These are phyloP conservation scores for Leptinotarsa haldemani DNA, from an alignment of 2,888 invertebrate genomes.

Conservation along the genomic window DNA sequence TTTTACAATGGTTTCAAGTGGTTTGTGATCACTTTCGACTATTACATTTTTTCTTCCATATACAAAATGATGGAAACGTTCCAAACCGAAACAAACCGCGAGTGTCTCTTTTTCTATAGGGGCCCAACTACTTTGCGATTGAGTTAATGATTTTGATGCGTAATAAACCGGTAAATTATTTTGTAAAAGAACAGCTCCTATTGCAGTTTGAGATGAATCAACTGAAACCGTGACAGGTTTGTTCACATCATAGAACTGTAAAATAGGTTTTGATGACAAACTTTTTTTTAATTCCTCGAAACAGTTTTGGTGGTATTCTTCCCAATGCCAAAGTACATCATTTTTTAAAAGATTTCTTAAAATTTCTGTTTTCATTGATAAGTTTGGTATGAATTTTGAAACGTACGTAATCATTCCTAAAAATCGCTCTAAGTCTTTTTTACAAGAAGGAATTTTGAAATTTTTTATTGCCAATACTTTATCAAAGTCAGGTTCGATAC, in stretches of 20 bases:
- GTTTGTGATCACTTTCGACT: too few relatives aligned
- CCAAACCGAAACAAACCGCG: not conserved
- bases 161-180: not conserved
- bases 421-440: too few relatives aligned
- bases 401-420: conserved; percentile 6
- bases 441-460: too few relatives aligned
- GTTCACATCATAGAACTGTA: not conserved
- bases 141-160: not conserved
- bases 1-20: not conserved
- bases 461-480: too few relatives aligned
- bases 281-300: too few relatives aligned
- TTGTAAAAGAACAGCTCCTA: not conserved
- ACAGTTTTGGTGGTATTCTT: too few relatives aligned
- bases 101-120: not conserved
- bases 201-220: not conserved
- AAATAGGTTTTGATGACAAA: too few relatives aligned
- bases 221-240: not conserved
- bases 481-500: too few relatives aligned
- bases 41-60: not conserved
- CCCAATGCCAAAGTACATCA: not conserved
- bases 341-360: conserved; percentile 3
- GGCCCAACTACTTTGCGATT: not conserved
- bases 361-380: not conserved
- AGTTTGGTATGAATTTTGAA: conserved; percentile 1
- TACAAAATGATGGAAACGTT: not conserved